Base-by-base conservation (phyloP, 2,797 vertebrate genomes). In the Sus cebifrons region DNA sequence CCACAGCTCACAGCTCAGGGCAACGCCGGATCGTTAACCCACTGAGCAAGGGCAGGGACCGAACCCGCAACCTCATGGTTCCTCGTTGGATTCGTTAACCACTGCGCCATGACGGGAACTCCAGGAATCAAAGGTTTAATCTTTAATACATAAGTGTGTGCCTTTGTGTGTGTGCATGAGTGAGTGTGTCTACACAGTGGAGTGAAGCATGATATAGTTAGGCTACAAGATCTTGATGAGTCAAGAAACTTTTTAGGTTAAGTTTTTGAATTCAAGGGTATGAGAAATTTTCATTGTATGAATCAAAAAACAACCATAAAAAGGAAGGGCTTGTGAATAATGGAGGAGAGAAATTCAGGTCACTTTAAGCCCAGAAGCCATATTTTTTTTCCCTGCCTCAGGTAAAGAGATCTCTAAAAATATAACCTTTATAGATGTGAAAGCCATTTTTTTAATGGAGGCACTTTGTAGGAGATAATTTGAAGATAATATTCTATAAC, bases 181-280 rank as follows among this genome's bases (percentile, higher is more conserved):
- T 82, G 25, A 23, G 32, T 58, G 8, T 64, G 21, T 62, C 11
- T n/a, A 1, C 13, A 27, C 6, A 79, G 10, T 5, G 6, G 56
- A 9, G 75, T 23, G 4, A 95, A 87, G 10, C 36, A 29, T 4
- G 6, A 67, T 52, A 62, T n/a, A 60, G n/a, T 29, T 62, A 67
- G 54, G 91, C 6, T 62, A 91, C 9, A 91, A 74, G 54, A 79
- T 2, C 16, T 89, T 93, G 32, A 64, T 93, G 78, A 86, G 56
- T 71, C 58, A 77, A 91, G 40, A 93, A 93, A 83, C 27, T 60
- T 96, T 89, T 96, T 84, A 93, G 65, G 27, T 81, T 32, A 91
- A 88, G 73, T 14, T 85, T 44, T 88, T 91, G 68, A 85, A 77
- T 77, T 73, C 27, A 92, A 83, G 52, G 23, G 16, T 75, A 52